Percentiles rank a stretch among this genome's conserved stretches.
phyloP scores from a whole-genome alignment of 1,140 invertebrate species.

The Macrostomum lignano region DNA sequence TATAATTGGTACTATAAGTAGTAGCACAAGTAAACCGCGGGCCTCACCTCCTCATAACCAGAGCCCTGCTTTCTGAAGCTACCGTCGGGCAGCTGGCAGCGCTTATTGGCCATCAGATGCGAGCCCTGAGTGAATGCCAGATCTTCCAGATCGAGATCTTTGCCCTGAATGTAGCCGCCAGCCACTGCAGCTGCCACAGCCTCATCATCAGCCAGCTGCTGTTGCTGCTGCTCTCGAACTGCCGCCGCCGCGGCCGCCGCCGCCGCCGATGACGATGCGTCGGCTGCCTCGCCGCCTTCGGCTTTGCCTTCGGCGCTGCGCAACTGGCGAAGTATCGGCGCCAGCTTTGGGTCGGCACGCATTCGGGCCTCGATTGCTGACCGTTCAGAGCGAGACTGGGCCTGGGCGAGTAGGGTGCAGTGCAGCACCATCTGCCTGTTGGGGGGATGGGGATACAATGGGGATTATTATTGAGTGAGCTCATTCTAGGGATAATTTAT shows the following conservation, averaged over 20 bases:
- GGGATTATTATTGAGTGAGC: no score
- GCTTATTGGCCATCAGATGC: slow-evolving; percentile 94
- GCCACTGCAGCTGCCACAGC: slow-evolving; percentile 7
- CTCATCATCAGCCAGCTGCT: neutral
- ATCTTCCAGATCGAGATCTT: slow-evolving; percentile 58
- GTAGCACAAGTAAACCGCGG: no score
- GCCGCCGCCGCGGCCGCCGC: no score
- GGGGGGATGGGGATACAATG: no score
- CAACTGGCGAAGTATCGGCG: slow-evolving; percentile 49
- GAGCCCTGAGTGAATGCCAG: slow-evolving; percentile 72
- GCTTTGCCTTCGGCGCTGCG: slow-evolving; percentile 47
- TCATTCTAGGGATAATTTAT: no score
- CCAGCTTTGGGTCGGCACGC: slow-evolving; percentile 47
- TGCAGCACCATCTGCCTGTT: slow-evolving; percentile 68
- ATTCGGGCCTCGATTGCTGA: slow-evolving; percentile 67
- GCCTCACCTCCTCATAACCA: slow-evolving; percentile 80
- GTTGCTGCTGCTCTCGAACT: slow-evolving; percentile 1
- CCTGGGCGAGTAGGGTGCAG: slow-evolving; percentile 77
- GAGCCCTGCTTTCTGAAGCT: slow-evolving; percentile 64
- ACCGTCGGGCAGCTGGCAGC: slow-evolving; percentile 78
- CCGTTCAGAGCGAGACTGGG: slow-evolving; percentile 64
- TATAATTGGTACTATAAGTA: no score
- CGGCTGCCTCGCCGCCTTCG: slow-evolving; percentile 27
- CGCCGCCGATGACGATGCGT: no score
- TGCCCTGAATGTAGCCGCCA: slow-evolving; percentile 7